Evolutionary conservation across 2,113 vertebrate species (phyloP).

Genomic region (Hypomesus transpacificus): DNA sequence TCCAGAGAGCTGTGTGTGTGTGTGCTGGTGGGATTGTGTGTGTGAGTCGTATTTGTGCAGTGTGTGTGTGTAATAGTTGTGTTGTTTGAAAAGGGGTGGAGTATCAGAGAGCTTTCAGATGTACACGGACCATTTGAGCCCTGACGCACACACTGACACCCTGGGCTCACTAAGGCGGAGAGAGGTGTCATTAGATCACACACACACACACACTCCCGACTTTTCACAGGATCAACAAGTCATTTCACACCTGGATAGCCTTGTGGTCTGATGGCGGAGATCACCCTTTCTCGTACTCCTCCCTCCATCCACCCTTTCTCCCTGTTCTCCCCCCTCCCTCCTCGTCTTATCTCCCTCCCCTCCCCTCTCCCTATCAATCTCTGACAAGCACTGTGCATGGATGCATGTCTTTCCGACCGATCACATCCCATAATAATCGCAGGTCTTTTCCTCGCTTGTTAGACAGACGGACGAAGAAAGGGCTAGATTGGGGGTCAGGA

Average conservation of each 20-base stretch:
- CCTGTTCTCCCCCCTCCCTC: not conserved
- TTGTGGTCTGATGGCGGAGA: not conserved
- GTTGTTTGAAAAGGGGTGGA: not conserved
- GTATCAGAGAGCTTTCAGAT: conserved; percentile 12
- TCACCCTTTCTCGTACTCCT: not conserved
- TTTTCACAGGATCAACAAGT: conserved; percentile 48
- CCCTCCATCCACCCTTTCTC: not conserved
- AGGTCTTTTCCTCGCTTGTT: too few species aligned
- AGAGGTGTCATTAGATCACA: conserved; percentile 25
- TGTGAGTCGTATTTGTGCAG: not conserved
- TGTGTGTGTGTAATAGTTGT: not conserved
- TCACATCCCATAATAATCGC: too few species aligned
- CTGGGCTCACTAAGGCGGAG: conserved; percentile 12
- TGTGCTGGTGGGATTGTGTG: not conserved
- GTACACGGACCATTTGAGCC: conserved; percentile 5
- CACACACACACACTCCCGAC: conserved; percentile 10
- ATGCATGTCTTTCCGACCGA: too few species aligned
- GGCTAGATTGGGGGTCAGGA: too few species aligned
- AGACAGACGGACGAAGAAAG: too few species aligned
- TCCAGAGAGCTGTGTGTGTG: not conserved
- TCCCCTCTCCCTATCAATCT: too few species aligned
- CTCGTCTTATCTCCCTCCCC: not conserved
- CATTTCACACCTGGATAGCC: conserved; percentile 45
- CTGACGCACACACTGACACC: conserved; percentile 22
- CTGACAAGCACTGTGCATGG: too few species aligned